Base-by-base conservation (phyloP, 1,140 invertebrate species). In the Bacillus rossius region DNA sequence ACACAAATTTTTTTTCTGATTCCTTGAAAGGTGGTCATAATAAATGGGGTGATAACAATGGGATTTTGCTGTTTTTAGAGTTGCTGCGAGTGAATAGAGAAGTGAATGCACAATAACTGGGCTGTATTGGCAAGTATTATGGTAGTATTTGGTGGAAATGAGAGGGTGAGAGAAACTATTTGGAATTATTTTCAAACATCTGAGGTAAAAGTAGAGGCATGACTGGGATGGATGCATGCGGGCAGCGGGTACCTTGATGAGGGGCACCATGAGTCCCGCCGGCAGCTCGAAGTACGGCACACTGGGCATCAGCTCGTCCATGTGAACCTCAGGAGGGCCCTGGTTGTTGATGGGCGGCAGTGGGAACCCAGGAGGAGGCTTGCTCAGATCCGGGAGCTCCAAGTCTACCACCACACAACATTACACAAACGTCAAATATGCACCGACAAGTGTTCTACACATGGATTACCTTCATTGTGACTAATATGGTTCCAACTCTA, bases 231-330 rank as follows among this genome's bases (percentile, higher is more conserved):
- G n/a, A n/a, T n/a, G n/a, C n/a, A n/a, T n/a, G n/a, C n/a, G n/a
- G n/a, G n/a, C n/a, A n/a, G n/a, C n/a, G n/a, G n/a, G n/a, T 75
- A 90, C 86, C 81, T 92, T 93, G 55, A 98, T 91, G 8, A 97
- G 76, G 10, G 94, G 92, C 29, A 94, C 92, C 87, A 98, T 97
- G 1, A 98, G 76, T 51, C 94, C 95, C 61, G 95, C 95, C 14
- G 96, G 96, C 52, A 98, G 77, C 71, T 99, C 96, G 73, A 90
- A 98, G 72, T 98, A 99, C 48, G 95, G 94, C 61, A 94, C 87
- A 53, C 89, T 88, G 13, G 94, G 94, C 74, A 94, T 84, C 50
- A 92, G 74, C 62, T 92, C 88, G 64, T 91, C 87, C 51, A 81
- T 70, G 8, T 71, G 60, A 57, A 71, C 60, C 60, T 77, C 65